A percentile compares a stretch with the other conserved stretches of the same genome.
Conservation (phyloP, 2,113 vertebrate species). For the Brevimyrus niger region DNA sequence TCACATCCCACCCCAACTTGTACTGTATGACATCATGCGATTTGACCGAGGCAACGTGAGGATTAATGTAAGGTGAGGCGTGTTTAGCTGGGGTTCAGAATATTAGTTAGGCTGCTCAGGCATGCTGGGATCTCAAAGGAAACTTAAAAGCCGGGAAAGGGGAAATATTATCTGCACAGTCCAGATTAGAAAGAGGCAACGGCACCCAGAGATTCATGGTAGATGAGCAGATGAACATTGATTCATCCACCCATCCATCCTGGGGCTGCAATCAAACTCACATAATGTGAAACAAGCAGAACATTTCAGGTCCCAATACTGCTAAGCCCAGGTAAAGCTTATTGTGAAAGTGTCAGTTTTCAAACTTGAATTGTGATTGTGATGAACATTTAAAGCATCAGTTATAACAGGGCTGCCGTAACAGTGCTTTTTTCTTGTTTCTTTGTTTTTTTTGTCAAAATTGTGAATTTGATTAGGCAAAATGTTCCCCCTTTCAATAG, state of each 20-base stretch:
- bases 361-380: neutral
- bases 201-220: neutral
- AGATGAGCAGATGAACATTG: neutral
- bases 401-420: no score
- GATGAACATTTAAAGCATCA: neutral
- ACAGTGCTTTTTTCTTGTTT: neutral
- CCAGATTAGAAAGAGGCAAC: neutral
- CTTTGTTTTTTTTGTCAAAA: neutral
- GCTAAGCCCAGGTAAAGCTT: neutral
- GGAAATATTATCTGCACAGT: neutral
- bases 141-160: neutral
- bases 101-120: neutral
- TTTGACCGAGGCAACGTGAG: neutral
- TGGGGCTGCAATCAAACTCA: neutral
- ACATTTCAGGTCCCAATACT: neutral
- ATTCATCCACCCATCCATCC: neutral
- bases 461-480: neutral
- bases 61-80: neutral
- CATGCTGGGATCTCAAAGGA: neutral
- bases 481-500: neutral
- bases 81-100: neutral
- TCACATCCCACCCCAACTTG: no score
- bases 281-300: neutral
- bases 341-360: neutral
- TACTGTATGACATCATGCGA: neutral